Percentiles rank a stretch among this genome's conserved stretches.
These are phyloP conservation scores for Spilosoma lubricipeda DNA, from an alignment of 2,888 invertebrate species.

Conservation along the genomic window DNA sequence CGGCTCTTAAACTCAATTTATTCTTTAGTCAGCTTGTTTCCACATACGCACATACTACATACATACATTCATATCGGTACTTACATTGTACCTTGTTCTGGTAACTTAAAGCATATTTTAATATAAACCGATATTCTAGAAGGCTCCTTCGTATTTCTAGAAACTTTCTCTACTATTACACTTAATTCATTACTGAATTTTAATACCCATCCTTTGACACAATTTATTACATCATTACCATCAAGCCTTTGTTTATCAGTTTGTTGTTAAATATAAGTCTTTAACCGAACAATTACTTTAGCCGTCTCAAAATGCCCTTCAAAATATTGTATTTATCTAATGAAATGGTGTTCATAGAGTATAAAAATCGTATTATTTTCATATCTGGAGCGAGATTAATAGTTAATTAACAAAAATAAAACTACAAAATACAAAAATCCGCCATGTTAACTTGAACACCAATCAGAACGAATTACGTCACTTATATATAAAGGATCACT, in stretches of 20 bases:
- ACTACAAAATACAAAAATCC: too few species aligned
- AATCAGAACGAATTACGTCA: too few species aligned
- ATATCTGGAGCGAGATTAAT: too few species aligned
- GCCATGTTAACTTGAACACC: too few species aligned
- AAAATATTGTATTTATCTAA: too few species aligned
- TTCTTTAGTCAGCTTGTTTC: background rate
- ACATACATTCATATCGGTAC: too few species aligned
- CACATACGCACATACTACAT: background rate
- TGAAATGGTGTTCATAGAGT: too few species aligned
- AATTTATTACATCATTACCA: conserved; percentile 35
- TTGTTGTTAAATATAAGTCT: conserved; percentile 35
- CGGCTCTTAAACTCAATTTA: background rate
- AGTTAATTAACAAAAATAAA: too few species aligned
- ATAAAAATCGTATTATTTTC: too few species aligned
- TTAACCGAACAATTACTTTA: conserved; percentile 37
- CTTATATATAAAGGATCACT: too few species aligned
- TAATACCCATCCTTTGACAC: conserved; percentile 27
- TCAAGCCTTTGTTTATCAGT: conserved; percentile 27
- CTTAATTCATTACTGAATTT: conserved; percentile 20
- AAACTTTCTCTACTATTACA: conserved; percentile 13
- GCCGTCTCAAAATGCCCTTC: conserved; percentile 23
- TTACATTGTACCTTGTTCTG: background rate
- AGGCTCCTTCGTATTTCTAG: background rate
- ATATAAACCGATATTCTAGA: background rate
- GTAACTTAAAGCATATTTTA: background rate